Base-by-base conservation (phyloP, 2,113 vertebrate genomes). In the Pachypanchax playfairii region DNA sequence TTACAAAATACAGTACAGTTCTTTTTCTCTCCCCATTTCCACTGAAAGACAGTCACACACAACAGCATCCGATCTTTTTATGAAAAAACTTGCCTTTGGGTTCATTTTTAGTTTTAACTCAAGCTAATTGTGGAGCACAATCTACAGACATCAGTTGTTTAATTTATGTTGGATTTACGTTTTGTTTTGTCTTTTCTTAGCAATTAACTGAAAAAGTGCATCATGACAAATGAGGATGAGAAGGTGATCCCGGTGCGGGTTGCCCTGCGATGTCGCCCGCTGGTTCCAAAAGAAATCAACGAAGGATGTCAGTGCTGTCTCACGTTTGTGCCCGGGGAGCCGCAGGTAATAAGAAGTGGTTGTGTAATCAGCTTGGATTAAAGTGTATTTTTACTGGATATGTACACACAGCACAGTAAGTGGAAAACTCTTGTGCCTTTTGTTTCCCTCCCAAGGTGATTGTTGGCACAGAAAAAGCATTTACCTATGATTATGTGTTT, bases 401-500 rank as follows among this genome's bases (percentile, higher is more conserved):
- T n/a, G n/a, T n/a, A n/a, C 20, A 3, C 1, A 15, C 17, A 35
- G 7, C 2, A 6, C 10, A 21, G 14, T 28, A 15, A 44, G 7
- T 50, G 11, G 48, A 62, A 54, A 20, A 7, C 4, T 4, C 10
- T 4, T 46, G 5, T 2, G 15, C 24, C 20, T 1, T 24, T 2
- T 38, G 4, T 0, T 59, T 61, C 60, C 22, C 62, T 46, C 74
- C 11, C n/a, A 72, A 99, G 97, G 94, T 99, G 28, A 87, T 98
- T 18, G 93, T 98, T 24, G 94, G 96, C 3, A 93, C 79, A 1
- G 94, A 98, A 24, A 99, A 98, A 48, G 89, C 93, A 0, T 99
- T 99, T 85, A 98, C 96, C 0, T 99, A 96, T 1, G 96, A 99
- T 66, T 98, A 93, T 57, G 95, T 98, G 5, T 99, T 97, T 69